Evolutionary conservation across 2,888 invertebrate species (phyloP).

Genomic region (Cyclophora albipunctata): DNA sequence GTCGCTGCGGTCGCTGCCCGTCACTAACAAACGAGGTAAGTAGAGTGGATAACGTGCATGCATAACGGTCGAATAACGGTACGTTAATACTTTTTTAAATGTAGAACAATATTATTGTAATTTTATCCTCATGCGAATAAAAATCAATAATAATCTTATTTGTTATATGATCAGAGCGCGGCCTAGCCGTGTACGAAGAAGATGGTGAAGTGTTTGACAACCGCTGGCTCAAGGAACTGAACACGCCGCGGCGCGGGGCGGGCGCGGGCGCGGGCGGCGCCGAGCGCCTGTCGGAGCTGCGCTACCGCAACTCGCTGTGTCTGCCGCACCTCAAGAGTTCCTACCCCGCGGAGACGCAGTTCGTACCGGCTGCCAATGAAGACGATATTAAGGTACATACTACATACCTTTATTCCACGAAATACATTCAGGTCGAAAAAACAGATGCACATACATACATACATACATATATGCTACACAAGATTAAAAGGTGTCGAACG

Average conservation of each 20-base stretch:
- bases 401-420: not conserved
- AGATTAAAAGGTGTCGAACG: not conserved
- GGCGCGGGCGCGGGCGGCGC: slow-evolving; percentile 67
- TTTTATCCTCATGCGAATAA: no score
- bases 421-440: no score
- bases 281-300: slow-evolving; percentile 78
- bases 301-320: slow-evolving; percentile 86
- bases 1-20: slow-evolving; percentile 56
- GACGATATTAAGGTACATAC: slow-evolving; percentile 64
- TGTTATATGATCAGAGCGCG: slow-evolving; percentile 32
- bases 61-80: not conserved
- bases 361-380: slow-evolving; percentile 68
- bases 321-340: slow-evolving; percentile 90
- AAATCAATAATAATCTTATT: no score
- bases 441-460: not conserved
- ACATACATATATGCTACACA: not conserved
- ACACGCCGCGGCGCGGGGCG: slow-evolving; percentile 71
- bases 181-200: slow-evolving; percentile 87
- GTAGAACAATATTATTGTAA: no score
- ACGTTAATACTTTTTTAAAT: no score
- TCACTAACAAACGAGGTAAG: slow-evolving; percentile 42
- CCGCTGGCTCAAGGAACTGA: slow-evolving; percentile 81
- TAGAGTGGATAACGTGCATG: not conserved
- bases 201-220: slow-evolving; percentile 90
- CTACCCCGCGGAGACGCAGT: slow-evolving; percentile 88